phyloP scores from a whole-genome alignment of 2,113 vertebrate species.

The Corythornis cristatus region DNA sequence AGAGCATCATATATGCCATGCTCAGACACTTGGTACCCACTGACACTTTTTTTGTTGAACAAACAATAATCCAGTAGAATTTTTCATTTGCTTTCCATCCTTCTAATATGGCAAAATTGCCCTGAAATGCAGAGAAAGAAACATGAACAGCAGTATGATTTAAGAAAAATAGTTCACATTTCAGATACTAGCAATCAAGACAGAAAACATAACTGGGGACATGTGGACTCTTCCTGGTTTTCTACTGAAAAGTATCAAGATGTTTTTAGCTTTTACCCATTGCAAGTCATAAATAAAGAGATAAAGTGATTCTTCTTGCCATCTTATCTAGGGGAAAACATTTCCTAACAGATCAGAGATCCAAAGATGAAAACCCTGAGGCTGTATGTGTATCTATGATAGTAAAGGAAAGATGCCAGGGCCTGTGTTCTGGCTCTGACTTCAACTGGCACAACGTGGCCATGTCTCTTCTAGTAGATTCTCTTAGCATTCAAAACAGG shows the following conservation, averaged over 20 bases:
- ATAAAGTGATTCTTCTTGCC: constrained; percentile 12
- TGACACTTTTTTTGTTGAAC: not conserved
- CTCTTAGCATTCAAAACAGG: not conserved
- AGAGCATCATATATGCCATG: not conserved
- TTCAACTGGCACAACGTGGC: not conserved
- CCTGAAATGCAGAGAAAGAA: not conserved
- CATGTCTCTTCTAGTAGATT: not conserved
- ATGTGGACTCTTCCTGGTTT: not conserved
- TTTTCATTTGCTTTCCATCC: not conserved
- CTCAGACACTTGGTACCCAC: too few species aligned
- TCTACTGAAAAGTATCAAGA: not conserved
- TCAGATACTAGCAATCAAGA: not conserved
- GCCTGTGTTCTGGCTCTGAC: not conserved
- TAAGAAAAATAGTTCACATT: not conserved
- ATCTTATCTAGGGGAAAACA: not conserved
- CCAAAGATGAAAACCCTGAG: not conserved
- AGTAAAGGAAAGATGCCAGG: not conserved
- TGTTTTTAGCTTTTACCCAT: not conserved
- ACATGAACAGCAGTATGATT: not conserved
- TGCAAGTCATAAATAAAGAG: not conserved
- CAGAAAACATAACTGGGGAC: not conserved
- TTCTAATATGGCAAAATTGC: not conserved
- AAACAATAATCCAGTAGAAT: not conserved
- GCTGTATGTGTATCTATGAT: not conserved
- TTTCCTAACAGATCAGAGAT: constrained; percentile 6